Conservation (phyloP, 2,797 vertebrate species). For the Parauchenoglanis punctatus region DNA sequence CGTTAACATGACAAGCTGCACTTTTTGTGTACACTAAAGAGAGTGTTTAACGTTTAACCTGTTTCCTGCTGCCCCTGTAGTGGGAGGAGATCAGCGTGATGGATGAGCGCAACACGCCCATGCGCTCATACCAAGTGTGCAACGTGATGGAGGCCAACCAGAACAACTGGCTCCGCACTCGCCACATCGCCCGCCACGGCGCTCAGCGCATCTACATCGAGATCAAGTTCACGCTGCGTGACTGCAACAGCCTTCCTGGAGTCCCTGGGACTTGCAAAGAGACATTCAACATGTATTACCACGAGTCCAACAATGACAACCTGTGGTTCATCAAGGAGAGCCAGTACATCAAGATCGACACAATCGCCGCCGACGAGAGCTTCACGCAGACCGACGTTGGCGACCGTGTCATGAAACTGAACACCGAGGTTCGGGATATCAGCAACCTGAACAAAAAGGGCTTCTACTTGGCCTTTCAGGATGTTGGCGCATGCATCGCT, state of each 20-base stretch:
- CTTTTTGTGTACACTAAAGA: neutral
- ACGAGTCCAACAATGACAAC: conserved; percentile 81
- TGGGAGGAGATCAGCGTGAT: conserved; percentile 89
- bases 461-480: conserved; percentile 85
- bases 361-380: conserved; percentile 85
- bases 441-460: conserved; percentile 82
- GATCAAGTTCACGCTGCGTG: conserved; percentile 85
- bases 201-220: conserved; percentile 84
- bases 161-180: conserved; percentile 86
- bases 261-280: conserved; percentile 86
- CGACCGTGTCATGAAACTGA: conserved; percentile 85
- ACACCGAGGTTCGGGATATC: conserved; percentile 85
- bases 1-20: neutral
- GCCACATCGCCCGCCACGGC: conserved; percentile 80
- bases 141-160: conserved; percentile 85
- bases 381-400: conserved; percentile 87
- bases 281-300: conserved; percentile 88
- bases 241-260: conserved; percentile 85
- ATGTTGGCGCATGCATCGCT: conserved; percentile 83
- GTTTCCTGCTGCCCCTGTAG: conserved; percentile 56
- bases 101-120: conserved; percentile 83
- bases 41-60: neutral
- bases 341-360: conserved; percentile 84
- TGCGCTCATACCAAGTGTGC: conserved; percentile 86
- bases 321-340: conserved; percentile 84